Evolutionary conservation across 2,797 vertebrate species (phyloP).

Genomic region (Dermochelys coriacea): DNA sequence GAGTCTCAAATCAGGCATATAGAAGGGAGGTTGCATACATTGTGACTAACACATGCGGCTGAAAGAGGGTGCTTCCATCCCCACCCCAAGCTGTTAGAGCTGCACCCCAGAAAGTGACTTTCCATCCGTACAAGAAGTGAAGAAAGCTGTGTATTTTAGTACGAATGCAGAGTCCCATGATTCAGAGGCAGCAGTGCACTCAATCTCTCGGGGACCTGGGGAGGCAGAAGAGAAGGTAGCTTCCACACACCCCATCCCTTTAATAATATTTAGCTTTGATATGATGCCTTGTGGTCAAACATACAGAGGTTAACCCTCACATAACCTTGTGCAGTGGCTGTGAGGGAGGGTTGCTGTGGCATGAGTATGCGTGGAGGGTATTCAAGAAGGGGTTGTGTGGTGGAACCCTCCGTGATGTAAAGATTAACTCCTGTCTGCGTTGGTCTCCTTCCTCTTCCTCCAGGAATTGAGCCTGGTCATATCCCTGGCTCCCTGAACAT

Average conservation of each 20-base stretch:
- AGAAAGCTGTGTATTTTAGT: background rate
- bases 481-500: constrained; percentile 89
- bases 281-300: background rate
- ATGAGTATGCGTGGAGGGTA: background rate
- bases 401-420: background rate
- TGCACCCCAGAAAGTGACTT: background rate
- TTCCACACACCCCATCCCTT: background rate
- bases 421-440: background rate
- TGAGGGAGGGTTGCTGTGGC: background rate
- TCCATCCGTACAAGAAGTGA: background rate
- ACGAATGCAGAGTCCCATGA: background rate
- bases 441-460: constrained; percentile 14
- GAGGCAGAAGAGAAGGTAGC: background rate
- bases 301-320: background rate
- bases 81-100: background rate
- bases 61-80: background rate
- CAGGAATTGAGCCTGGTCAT: constrained; percentile 92
- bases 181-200: background rate
- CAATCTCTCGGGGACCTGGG: background rate
- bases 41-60: background rate
- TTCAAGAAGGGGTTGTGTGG: background rate
- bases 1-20: background rate
- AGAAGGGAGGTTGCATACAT: background rate
- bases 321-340: background rate
- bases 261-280: background rate